phyloP scores from a whole-genome alignment of 2,113 vertebrate genomes.

The Leucopsar rothschildi region DNA sequence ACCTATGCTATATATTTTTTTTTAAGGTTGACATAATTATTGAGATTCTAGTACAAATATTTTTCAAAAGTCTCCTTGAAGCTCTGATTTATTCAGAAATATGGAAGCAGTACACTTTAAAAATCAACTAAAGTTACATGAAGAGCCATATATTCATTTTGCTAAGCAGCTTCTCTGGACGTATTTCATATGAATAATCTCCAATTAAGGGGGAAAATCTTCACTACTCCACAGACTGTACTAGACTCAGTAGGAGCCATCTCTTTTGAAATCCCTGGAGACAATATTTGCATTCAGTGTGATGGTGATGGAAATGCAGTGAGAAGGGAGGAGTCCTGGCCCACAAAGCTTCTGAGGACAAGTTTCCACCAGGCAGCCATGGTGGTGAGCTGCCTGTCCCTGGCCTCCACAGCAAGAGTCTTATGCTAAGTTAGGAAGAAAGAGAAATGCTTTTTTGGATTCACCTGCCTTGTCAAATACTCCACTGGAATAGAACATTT shows the following conservation, averaged over 20 bases:
- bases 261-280: neutral
- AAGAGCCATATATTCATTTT: neutral
- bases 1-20: neutral
- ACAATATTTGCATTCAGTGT: neutral
- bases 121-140: neutral
- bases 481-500: neutral
- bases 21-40: neutral
- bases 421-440: neutral
- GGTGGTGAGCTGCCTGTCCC: neutral
- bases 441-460: neutral
- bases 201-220: neutral
- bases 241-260: neutral
- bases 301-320: neutral
- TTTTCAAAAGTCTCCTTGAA: neutral
- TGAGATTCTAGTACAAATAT: neutral
- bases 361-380: neutral
- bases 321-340: neutral
- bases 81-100: neutral
- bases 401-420: rapidly evolving
- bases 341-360: neutral
- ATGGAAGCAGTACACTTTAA: neutral
- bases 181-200: neutral
- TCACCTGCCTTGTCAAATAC: neutral
- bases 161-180: neutral
- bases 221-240: neutral